Conservation (phyloP, 1,140 invertebrate species). For the Acromyrmex charruanus region DNA sequence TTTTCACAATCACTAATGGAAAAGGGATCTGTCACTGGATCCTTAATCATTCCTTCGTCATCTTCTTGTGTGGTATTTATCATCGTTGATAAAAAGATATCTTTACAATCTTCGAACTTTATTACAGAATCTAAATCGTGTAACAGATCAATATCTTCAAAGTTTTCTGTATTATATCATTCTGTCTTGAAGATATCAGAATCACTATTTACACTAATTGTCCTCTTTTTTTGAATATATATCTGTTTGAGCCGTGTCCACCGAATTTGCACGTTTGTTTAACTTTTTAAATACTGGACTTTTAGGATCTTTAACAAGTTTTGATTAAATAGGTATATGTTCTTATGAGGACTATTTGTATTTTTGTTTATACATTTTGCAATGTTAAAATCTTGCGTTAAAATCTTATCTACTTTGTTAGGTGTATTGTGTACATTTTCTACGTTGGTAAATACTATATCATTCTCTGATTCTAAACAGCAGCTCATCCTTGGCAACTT, state of each 20-base stretch:
- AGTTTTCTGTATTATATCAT: constrained; percentile 24
- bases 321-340: not conserved
- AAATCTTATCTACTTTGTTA: too few relatives aligned
- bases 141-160: constrained; percentile 70
- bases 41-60: constrained; percentile 2
- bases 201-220: not conserved
- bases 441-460: too few relatives aligned
- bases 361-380: not conserved
- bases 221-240: not conserved
- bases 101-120: constrained; percentile 39
- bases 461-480: too few relatives aligned
- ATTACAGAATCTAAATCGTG: constrained; percentile 68
- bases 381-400: not conserved
- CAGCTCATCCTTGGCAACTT: too few relatives aligned
- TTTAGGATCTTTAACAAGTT: not conserved
- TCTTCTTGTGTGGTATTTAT: not conserved
- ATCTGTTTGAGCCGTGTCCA: not conserved
- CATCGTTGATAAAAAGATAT: constrained; percentile 52
- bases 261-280: not conserved
- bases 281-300: not conserved
- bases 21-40: constrained; percentile 65
- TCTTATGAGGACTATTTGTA: not conserved
- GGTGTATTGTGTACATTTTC: too few relatives aligned
- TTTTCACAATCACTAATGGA: constrained; percentile 42
- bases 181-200: constrained; percentile 35